Evolutionary conservation across 2,888 invertebrate species (phyloP).

Genomic region (Agriopis marginaria): DNA sequence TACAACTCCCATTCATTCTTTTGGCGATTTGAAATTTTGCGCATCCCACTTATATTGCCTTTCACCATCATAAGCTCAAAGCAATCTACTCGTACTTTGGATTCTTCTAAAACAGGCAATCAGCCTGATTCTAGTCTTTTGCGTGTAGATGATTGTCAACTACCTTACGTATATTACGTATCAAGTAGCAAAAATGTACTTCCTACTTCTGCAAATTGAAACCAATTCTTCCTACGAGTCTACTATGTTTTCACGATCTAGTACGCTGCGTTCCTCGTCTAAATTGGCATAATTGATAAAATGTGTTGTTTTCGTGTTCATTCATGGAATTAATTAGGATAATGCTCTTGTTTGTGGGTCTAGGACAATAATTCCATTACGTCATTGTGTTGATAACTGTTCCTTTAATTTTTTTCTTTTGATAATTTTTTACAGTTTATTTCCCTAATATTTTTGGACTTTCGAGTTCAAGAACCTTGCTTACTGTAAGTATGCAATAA

Average conservation of each 20-base stretch:
- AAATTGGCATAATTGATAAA: constrained; percentile 57
- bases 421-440: background rate
- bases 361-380: constrained; percentile 54
- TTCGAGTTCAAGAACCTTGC: constrained; percentile 7
- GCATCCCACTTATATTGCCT: background rate
- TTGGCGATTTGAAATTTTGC: background rate
- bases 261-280: constrained; percentile 26
- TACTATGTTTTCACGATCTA: constrained; percentile 10
- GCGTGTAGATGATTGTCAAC: background rate
- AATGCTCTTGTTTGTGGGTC: constrained; percentile 54
- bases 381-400: constrained; percentile 42
- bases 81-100: background rate
- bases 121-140: background rate
- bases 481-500: constrained; percentile 5
- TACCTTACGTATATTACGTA: background rate
- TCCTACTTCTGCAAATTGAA: constrained; percentile 9
- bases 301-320: constrained; percentile 55
- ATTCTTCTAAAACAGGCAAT: background rate
- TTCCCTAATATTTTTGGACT: background rate
- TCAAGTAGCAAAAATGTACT: background rate
- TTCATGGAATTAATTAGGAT: constrained; percentile 49
- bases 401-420: background rate
- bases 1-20: no score
- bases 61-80: background rate
- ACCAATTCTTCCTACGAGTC: constrained; percentile 1